Conservation (phyloP, 2,113 vertebrate species). For the Pampusana beccarii region DNA sequence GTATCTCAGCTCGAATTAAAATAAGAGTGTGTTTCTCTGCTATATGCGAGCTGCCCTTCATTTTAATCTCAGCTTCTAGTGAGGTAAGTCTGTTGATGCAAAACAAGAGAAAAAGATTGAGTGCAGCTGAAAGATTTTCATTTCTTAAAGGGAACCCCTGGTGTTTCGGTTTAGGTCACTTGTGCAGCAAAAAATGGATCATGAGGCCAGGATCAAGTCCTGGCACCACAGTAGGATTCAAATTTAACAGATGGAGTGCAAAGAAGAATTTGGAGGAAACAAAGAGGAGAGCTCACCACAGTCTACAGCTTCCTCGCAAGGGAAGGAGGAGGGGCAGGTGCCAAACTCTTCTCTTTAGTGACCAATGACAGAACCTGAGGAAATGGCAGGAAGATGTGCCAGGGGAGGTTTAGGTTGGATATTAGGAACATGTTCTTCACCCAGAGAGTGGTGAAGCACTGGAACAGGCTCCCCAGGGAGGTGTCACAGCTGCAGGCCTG, state of each 20-base stretch:
- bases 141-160: neutral
- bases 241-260: neutral
- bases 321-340: too few relatives aligned
- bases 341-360: too few relatives aligned
- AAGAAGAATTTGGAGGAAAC: too few relatives aligned
- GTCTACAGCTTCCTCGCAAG: too few relatives aligned
- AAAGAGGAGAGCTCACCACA: too few relatives aligned
- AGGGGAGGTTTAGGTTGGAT: too few relatives aligned
- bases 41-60: neutral
- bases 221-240: neutral
- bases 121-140: fast-evolving
- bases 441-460: too few relatives aligned
- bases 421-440: too few relatives aligned
- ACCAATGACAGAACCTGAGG: too few relatives aligned
- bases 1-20: neutral
- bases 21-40: neutral
- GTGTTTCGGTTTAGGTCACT: neutral
- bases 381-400: too few relatives aligned
- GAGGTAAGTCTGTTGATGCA: neutral
- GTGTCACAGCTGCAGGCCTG: too few relatives aligned
- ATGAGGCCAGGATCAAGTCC: neutral
- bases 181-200: neutral
- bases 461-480: too few relatives aligned
- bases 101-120: neutral
- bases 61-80: neutral